phyloP scores from a whole-genome alignment of 2,113 vertebrate genomes.

The Saccopteryx leptura region DNA sequence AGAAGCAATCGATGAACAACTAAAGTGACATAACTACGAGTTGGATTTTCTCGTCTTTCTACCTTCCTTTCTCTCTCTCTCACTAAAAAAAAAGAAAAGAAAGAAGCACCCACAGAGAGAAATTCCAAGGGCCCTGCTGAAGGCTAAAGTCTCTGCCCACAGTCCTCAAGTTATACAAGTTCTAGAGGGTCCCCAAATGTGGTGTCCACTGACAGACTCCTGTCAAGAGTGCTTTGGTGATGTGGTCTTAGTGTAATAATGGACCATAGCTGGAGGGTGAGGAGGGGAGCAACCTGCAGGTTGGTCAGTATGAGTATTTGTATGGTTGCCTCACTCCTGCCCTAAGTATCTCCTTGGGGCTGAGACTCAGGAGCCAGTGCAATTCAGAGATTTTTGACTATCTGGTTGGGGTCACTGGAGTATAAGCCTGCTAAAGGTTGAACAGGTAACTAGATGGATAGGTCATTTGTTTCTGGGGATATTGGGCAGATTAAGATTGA shows the following conservation, averaged over 20 bases:
- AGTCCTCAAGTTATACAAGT: neutral
- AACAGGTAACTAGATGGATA: neutral
- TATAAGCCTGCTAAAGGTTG: neutral
- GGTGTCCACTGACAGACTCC: neutral
- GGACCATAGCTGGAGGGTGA: neutral
- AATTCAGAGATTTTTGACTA: neutral
- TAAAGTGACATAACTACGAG: too few relatives aligned
- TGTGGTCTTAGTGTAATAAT: neutral
- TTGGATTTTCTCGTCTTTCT: too few relatives aligned
- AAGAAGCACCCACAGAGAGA: neutral
- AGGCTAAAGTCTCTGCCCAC: neutral
- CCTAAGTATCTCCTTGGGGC: neutral
- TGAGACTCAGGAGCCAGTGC: neutral
- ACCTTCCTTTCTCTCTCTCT: too few relatives aligned
- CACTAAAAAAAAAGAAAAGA: too few relatives aligned
- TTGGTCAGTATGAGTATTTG: neutral
- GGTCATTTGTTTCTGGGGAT: neutral
- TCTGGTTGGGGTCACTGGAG: neutral
- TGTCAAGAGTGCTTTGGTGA: neutral
- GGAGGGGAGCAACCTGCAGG: neutral
- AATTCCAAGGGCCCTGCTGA: neutral
- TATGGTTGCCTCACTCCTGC: neutral
- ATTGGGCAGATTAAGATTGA: neutral
- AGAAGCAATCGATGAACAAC: too few relatives aligned
- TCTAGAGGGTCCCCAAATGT: constrained; percentile 20